Evolutionary conservation across 1,140 invertebrate genomes (phyloP).

Genomic region (Schlechtendalia chinensis): DNA sequence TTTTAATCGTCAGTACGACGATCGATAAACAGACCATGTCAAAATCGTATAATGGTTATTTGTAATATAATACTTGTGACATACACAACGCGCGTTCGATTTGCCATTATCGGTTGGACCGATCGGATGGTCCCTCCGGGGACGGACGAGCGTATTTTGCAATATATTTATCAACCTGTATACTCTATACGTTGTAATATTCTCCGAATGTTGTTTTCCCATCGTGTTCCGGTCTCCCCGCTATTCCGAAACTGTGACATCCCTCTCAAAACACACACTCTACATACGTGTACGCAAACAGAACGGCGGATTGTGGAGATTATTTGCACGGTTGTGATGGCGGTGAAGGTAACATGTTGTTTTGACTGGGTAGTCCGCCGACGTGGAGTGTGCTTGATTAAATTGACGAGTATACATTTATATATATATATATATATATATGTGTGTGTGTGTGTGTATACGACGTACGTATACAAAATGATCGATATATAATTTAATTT

Average conservation of each 20-base stretch:
- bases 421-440: no score
- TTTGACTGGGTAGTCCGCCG: background rate
- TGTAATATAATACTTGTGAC: no score
- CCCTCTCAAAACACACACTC: background rate
- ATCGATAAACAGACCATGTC: no score
- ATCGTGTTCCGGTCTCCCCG: background rate
- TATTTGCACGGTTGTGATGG: background rate
- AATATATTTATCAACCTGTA: background rate
- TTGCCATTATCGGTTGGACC: background rate
- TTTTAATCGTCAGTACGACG: no score
- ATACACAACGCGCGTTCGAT: no score
- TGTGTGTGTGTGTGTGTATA: background rate
- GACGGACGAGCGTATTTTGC: background rate
- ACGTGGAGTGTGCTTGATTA: background rate
- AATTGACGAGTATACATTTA: no score
- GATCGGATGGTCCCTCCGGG: background rate
- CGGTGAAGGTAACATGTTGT: background rate
- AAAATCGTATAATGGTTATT: no score
- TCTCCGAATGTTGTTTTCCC: background rate
- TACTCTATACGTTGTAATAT: background rate
- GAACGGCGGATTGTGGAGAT: no score
- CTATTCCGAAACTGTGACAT: background rate
- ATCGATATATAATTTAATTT: constrained; percentile 17
- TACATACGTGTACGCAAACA: no score
- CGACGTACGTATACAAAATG: background rate